Conservation (phyloP, 23 tunicate species). For the Aplidium turbinatum region DNA sequence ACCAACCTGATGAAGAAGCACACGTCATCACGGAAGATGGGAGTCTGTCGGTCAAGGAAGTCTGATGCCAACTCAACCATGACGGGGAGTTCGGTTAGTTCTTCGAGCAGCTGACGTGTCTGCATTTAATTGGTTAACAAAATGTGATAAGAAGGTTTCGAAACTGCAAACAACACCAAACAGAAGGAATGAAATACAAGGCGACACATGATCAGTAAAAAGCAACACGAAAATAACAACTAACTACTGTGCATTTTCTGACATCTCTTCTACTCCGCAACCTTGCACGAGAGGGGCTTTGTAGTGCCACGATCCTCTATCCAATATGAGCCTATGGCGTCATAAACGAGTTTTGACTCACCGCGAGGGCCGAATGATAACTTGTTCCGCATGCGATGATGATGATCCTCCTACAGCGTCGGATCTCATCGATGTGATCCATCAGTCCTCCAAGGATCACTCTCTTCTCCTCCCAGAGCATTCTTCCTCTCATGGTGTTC, state of each 20-base stretch:
- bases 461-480: slow-evolving; percentile 84
- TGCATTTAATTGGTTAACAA: no score
- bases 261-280: no score
- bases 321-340: no score
- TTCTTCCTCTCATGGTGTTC: slow-evolving; percentile 97
- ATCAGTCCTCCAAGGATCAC: slow-evolving; percentile 93
- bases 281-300: no score
- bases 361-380: slow-evolving; percentile 95
- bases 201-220: no score
- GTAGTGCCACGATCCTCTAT: no score
- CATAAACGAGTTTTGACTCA: no score
- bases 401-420: slow-evolving; percentile 91
- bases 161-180: no score
- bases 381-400: slow-evolving; percentile 97
- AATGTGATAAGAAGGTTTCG: no score
- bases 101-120: slow-evolving; percentile 97
- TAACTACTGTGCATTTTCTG: no score
- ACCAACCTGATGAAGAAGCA: slow-evolving; percentile 94
- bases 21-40: slow-evolving; percentile 98
- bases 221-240: no score
- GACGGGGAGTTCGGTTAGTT: slow-evolving; percentile 97
- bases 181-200: no score
- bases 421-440: slow-evolving; percentile 93
- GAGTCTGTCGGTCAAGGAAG: slow-evolving; percentile 92
- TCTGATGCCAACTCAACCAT: slow-evolving; percentile 99